Evolutionary conservation across 1,140 invertebrate genomes (phyloP), one percentile per base, ranked within the genome.

Genomic region (Batillaria attramentaria): DNA sequence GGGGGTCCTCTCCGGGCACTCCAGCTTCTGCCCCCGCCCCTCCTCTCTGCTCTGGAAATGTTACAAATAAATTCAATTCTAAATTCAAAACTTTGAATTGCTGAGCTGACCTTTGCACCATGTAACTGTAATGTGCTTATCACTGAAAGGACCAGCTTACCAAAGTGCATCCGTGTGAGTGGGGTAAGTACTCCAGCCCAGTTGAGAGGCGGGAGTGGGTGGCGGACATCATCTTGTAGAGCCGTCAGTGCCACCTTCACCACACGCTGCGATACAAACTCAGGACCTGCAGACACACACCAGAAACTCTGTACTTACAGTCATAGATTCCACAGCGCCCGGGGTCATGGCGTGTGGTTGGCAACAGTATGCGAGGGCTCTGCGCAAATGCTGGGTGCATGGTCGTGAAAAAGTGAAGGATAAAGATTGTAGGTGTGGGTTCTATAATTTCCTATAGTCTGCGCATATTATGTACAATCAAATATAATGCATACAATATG

Each of bases 171-270:
- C 57, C 86, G 85, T 82, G 87, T 86, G 24, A 87, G 57, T 37
- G 87, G 85, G 60, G 87, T 85, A 8, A 88, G 81, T 39, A 88
- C 35, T 66, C 83, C 81, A 33, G 85, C 82, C 87, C 87, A 88
- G 77, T 87, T 88, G 46, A 88, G 46, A 70, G 87, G 87, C 35
- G 87, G 87, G 69, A 88, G 81, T 46, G 74, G 78, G 35, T 79
- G 80, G 31, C 73, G 84, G 28, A 85, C 82, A 39, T 85, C 81
- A 60, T 84, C 83, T 60, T 83, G 83, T 3, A 88, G 20, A 57
- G 84, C 75, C 10, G 68, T 80, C 43, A 88, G 76, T 35, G 76
- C 77, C 24, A 85, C 69, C 73, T 84, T 73, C 16, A 88, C 81
- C 20, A 80, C 70, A 10, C 78, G 35, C 28, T 33, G 60, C 39